Evolutionary conservation across 2,797 vertebrate species (phyloP).

Genomic region (Mus minutoides): DNA sequence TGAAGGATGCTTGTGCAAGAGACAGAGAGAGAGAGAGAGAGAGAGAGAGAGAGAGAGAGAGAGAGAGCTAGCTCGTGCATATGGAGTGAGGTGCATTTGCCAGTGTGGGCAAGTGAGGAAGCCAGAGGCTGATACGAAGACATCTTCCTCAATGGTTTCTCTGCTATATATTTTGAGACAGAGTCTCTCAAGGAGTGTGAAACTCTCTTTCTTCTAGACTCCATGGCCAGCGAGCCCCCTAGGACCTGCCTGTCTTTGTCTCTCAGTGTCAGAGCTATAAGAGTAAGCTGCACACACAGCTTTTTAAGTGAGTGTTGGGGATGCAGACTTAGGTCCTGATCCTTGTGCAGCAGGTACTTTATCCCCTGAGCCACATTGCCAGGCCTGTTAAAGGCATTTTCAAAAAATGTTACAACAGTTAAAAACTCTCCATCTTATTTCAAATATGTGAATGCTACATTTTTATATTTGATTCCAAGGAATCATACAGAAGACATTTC

Average conservation of each 20-base stretch:
- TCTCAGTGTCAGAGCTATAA: not conserved
- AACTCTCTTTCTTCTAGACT: not conserved
- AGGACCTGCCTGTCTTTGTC: not conserved
- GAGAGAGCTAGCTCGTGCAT: too few species aligned
- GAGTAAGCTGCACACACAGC: not conserved
- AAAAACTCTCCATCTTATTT: conserved; percentile 25
- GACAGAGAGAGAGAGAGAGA: too few species aligned
- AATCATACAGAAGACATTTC: not conserved
- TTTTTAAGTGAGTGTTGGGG: not conserved
- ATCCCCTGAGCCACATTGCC: not conserved
- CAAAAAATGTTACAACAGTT: not conserved
- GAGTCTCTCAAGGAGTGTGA: not conserved
- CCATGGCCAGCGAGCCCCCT: not conserved
- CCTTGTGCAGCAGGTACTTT: not conserved
- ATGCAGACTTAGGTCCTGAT: not conserved
- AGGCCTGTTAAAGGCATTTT: not conserved
- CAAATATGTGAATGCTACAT: not conserved
- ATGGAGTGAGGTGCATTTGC: not conserved
- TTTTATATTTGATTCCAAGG: conserved; percentile 1
- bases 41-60: too few species aligned
- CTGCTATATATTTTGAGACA: not conserved
- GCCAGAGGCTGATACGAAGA: not conserved
- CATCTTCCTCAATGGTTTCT: not conserved
- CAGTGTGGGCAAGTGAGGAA: not conserved
- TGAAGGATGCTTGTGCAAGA: not conserved